A percentile compares a stretch with the other conserved stretches of the same genome.
Conservation (phyloP, 1,140 invertebrate genomes). For the Cydia fagiglandana region DNA sequence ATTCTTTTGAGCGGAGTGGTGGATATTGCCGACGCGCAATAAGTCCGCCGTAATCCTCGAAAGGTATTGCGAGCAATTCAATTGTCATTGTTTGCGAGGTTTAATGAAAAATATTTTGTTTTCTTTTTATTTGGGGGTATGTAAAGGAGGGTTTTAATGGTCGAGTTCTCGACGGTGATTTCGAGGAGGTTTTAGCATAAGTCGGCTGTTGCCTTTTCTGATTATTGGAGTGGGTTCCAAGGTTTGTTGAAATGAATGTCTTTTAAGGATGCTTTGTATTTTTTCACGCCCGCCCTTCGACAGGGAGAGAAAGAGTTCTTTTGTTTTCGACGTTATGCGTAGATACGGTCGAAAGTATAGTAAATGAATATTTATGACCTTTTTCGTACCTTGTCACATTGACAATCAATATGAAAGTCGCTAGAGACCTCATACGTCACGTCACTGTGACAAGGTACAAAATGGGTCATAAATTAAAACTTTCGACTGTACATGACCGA, state of each 20-base stretch:
- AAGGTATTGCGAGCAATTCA: constrained; percentile 65
- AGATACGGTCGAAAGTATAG: too few species aligned
- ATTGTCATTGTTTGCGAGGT: constrained; percentile 72
- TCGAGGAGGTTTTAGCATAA: constrained; percentile 13
- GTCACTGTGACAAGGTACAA: too few species aligned
- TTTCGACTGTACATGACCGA: too few species aligned
- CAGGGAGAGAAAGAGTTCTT: not conserved
- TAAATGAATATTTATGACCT: too few species aligned
- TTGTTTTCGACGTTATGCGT: not conserved
- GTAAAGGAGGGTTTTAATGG: not conserved
- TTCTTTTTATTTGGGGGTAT: constrained; percentile 46
- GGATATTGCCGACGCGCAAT: constrained; percentile 66
- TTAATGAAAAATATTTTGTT: constrained; percentile 77
- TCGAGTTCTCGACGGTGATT: not conserved
- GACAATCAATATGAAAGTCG: too few species aligned
- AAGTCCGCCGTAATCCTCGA: constrained; percentile 68
- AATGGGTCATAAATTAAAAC: too few species aligned
- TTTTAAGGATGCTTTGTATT: not conserved
- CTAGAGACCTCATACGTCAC: too few species aligned
- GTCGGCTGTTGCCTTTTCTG: not conserved
- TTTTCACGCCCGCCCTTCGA: not conserved
- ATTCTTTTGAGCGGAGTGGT: constrained; percentile 73
- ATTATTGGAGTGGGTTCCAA: not conserved
- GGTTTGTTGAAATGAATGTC: not conserved
- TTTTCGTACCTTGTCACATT: too few species aligned